Percentiles rank a stretch among this genome's conserved stretches.
These are phyloP conservation scores for Hyaena hyaena DNA, from an alignment of 2,113 vertebrate genomes.

Conservation along the genomic window DNA sequence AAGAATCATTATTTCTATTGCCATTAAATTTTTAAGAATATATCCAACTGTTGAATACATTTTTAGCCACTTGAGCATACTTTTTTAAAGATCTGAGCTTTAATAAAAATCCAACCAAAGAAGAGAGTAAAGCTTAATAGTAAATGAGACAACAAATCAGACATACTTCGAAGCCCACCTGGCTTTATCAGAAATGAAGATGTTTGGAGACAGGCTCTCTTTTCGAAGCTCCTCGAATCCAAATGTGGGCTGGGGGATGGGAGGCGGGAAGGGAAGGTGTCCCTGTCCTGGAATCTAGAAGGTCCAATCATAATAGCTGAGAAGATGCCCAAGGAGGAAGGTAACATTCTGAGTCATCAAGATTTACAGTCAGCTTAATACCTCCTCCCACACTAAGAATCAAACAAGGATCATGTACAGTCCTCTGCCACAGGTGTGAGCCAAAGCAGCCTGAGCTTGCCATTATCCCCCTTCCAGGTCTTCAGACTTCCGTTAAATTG, in stretches of 20 bases:
- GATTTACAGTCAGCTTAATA: background rate
- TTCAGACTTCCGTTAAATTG: background rate
- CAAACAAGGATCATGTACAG: background rate
- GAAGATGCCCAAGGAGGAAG: background rate
- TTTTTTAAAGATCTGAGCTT: conserved; percentile 6
- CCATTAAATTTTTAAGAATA: background rate
- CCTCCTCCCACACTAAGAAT: background rate
- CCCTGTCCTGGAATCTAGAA: background rate
- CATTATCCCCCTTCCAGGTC: background rate
- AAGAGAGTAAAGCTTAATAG: background rate
- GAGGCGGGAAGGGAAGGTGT: too few relatives aligned
- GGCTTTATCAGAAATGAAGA: background rate
- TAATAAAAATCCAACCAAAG: background rate
- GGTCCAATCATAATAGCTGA: background rate
- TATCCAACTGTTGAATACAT: background rate
- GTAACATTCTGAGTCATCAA: background rate
- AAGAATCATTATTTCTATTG: conserved; percentile 37
- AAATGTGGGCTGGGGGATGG: background rate
- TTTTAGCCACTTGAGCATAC: background rate
- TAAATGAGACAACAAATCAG: background rate
- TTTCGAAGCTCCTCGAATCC: background rate
- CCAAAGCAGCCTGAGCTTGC: background rate
- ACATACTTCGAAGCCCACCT: background rate
- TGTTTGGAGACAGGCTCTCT: background rate
- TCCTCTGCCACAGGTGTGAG: background rate